A percentile compares a stretch with the other conserved stretches of the same genome.
These are phyloP conservation scores for Megastigmus dorsalis DNA, from an alignment of 2,888 invertebrate species.

Conservation along the genomic window DNA sequence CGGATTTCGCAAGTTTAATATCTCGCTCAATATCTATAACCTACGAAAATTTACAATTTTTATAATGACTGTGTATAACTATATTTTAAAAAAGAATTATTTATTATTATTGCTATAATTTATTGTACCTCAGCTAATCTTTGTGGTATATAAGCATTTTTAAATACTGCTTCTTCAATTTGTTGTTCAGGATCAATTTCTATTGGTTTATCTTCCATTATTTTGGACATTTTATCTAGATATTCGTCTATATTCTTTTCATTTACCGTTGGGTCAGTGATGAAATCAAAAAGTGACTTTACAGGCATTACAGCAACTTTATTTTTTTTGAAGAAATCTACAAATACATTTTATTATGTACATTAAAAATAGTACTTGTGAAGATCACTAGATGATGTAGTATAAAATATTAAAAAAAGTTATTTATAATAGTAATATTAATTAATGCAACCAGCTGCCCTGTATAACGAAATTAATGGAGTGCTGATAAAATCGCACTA, in stretches of 20 bases:
- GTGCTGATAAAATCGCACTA: too few species aligned
- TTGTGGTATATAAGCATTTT: constrained; percentile 94
- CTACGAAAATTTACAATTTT: constrained; percentile 71
- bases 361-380: not conserved
- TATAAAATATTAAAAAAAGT: too few species aligned
- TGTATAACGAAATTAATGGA: too few species aligned
- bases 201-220: constrained; percentile 79
- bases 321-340: constrained; percentile 92
- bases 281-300: constrained; percentile 95
- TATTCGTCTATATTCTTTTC: constrained; percentile 88
- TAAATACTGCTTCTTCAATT: constrained; percentile 94
- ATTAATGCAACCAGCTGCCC: too few species aligned
- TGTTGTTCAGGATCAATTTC: constrained; percentile 80
- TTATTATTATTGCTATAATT: constrained; percentile 16
- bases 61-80: not conserved
- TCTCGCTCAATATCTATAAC: constrained; percentile 91
- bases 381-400: too few species aligned
- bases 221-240: constrained; percentile 83
- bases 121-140: constrained; percentile 86
- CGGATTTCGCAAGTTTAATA: constrained; percentile 85
- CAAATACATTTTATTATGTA: constrained; percentile 6
- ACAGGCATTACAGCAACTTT: constrained; percentile 93
- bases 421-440: too few species aligned
- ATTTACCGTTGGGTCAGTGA: constrained; percentile 92
- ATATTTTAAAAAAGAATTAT: not conserved